Evolutionary conservation across 2,888 invertebrate species (phyloP).

Genomic region (Omphaloscelis lunosa): DNA sequence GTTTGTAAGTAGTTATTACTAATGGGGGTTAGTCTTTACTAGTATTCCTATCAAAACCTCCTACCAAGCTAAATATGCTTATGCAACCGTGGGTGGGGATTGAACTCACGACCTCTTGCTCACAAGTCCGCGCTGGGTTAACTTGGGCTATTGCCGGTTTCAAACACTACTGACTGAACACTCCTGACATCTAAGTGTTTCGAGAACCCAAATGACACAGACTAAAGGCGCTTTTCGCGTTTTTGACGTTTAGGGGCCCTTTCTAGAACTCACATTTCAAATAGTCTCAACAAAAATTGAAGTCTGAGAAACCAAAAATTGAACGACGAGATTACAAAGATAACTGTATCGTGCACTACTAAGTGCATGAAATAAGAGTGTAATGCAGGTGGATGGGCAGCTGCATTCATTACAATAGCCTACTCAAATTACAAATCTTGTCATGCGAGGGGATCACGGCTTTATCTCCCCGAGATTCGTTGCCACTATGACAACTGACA

Average conservation of each 20-base stretch:
- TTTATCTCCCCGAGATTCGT: conserved; percentile 38
- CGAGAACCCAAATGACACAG: background rate
- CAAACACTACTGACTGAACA: background rate
- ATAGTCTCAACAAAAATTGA: background rate
- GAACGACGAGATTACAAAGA: conserved; percentile 30
- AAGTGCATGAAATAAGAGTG: conserved; percentile 27
- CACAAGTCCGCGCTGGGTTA: background rate
- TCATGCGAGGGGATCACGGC: conserved; percentile 48
- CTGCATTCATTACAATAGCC: conserved; percentile 49
- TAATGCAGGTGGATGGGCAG: conserved; percentile 48
- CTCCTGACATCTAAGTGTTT: too few species aligned
- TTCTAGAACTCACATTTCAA: background rate
- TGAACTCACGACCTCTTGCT: background rate
- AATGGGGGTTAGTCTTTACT: background rate
- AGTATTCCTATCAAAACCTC: too few species aligned
- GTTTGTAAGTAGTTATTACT: background rate
- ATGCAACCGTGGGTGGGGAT: background rate
- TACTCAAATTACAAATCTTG: conserved; percentile 57
- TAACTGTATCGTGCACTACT: background rate
- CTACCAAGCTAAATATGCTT: too few species aligned
- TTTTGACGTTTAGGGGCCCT: background rate
- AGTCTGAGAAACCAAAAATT: background rate
- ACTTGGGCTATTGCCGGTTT: background rate
- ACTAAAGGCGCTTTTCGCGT: background rate
- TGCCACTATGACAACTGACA: conserved; percentile 36